Percentiles rank a stretch among this genome's conserved stretches.
These are phyloP conservation scores for Brachyopa scutellaris DNA, from an alignment of 2,888 invertebrate species.

Conservation along the genomic window DNA sequence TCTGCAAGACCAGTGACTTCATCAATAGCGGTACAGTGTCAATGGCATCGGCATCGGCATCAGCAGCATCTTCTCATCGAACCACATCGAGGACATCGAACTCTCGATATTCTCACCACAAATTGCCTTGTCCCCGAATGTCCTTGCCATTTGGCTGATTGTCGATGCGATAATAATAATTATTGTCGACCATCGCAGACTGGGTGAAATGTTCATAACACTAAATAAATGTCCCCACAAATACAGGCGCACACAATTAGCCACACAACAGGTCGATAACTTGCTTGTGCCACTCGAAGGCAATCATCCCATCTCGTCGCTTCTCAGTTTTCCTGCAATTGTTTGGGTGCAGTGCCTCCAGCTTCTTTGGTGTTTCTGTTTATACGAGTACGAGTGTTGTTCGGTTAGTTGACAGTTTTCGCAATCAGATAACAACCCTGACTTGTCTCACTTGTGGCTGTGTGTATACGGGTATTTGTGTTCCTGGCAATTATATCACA, in stretches of 20 bases:
- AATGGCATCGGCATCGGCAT: not conserved
- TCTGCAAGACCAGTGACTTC: slow-evolving; percentile 39
- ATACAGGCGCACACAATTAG: slow-evolving; percentile 26
- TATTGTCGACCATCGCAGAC: slow-evolving; percentile 26
- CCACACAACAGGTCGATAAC: slow-evolving; percentile 60
- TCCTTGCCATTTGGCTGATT: slow-evolving; percentile 23
- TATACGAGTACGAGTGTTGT: not conserved
- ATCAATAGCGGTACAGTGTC: slow-evolving; percentile 12
- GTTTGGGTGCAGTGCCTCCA: slow-evolving; percentile 10
- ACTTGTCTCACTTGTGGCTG: slow-evolving; percentile 5
- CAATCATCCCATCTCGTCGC: not conserved
- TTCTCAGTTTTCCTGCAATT: not conserved
- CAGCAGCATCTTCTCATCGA: not conserved
- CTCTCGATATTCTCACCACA: slow-evolving; percentile 4
- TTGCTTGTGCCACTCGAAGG: slow-evolving; percentile 10
- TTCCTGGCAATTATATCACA: slow-evolving; percentile 50
- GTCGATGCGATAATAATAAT: slow-evolving; percentile 10
- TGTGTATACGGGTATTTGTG: too few species aligned
- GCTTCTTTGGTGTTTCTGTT: not conserved
- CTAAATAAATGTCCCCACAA: slow-evolving; percentile 29
- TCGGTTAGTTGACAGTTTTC: slow-evolving; percentile 5
- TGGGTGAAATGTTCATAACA: slow-evolving; percentile 52
- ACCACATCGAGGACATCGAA: slow-evolving; percentile 4
- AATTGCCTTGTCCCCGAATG: not conserved
- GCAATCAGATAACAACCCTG: slow-evolving; percentile 32